Base-by-base conservation (phyloP, 2,797 vertebrate species). In the Aphelocoma californica region DNA sequence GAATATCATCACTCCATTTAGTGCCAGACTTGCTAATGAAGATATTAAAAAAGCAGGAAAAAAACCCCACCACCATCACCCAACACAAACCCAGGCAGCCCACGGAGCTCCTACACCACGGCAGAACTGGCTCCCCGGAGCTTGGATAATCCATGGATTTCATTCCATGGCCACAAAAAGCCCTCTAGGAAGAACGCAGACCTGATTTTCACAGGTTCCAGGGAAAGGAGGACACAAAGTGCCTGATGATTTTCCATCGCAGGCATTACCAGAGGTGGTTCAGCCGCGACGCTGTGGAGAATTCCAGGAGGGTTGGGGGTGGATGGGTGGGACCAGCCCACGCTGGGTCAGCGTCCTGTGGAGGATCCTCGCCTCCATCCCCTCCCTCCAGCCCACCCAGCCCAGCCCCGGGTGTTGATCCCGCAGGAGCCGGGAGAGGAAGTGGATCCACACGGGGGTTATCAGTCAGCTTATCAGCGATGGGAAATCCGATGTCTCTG, bases 1-100 rank as follows among this genome's bases (percentile, higher is more conserved):
- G 94, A 81, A 84, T 40, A 72, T 86, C 86, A 28, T 75, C 88
- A 12, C 79, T 51, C 42, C 57, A 2, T 81, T 86, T 82, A 85
- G 93, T 64, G 81, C 45, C 81, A 96, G 92, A 91, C 87, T 87
- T 87, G 89, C 87, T 93, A 73, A 90, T 72, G 87, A 92, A 95
- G 92, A 50, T 42, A 82, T 66, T 50, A 21, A 79, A 70, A 87
- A 73, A 50, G 20, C 1, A 38, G 38, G 29, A 54, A 29, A 7
- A 40, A 40, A 62, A 5, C 3, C 44, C 34, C 74, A 12, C 16
- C 2, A 2, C 14, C 9, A 2, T 84, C 64, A 80, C 91, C 95
- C 92, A 77, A 8, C 56, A 91, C 40, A 82, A 82, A 81, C 84
- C 81, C 45, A 60, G 51, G 17, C 90, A 77, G 90, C 84, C 80